Percentiles rank a stretch among this genome's conserved stretches.
Evolutionary conservation across 2,113 vertebrate species (phyloP).

Genomic region (Ptilorrhoa leucosticta): DNA sequence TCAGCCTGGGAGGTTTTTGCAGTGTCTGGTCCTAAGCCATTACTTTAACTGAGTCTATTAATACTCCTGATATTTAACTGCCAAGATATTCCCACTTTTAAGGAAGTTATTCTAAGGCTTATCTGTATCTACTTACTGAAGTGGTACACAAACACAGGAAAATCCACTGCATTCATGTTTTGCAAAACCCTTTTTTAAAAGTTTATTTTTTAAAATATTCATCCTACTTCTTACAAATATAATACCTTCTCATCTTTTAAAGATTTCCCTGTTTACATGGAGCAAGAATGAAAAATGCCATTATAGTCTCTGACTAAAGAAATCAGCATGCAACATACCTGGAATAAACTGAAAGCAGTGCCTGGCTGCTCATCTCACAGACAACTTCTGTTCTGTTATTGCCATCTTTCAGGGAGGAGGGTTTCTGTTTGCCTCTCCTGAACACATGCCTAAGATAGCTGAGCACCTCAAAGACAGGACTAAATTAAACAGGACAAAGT

Average conservation of each 20-base stretch:
- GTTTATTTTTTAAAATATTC: background rate
- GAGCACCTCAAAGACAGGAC: background rate
- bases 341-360: background rate
- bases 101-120: background rate
- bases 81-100: background rate
- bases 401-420: background rate
- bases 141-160: background rate
- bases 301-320: background rate
- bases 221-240: background rate
- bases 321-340: background rate
- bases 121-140: background rate
- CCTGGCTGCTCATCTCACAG: background rate
- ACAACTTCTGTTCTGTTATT: background rate
- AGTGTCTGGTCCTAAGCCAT: background rate
- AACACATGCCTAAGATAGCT: background rate
- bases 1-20: background rate
- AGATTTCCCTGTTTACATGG: background rate
- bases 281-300: background rate
- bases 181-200: background rate
- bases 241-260: background rate
- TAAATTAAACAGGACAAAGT: background rate
- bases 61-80: background rate
- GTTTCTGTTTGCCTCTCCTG: background rate
- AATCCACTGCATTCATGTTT: background rate
- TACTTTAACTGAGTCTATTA: background rate